A percentile compares a stretch with the other conserved stretches of the same genome.
Evolutionary conservation across 2,888 invertebrate species (phyloP).

Genomic region (Cephus sareptanus): DNA sequence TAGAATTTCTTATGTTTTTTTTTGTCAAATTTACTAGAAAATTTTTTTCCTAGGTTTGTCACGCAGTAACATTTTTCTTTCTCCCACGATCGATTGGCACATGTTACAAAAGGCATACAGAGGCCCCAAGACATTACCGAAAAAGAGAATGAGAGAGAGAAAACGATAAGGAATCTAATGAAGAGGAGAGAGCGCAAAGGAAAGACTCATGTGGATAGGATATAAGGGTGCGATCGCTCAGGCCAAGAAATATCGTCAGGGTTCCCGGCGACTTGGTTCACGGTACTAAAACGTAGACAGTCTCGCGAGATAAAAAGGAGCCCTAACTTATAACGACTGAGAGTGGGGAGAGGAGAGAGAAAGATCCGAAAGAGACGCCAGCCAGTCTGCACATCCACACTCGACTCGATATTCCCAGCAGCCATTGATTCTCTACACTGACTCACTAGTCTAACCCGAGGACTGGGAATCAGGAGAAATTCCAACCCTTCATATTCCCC

Average conservation of each 20-base stretch:
- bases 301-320: background rate
- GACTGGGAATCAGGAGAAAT: background rate
- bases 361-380: slow-evolving; percentile 34
- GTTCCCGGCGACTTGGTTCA: background rate
- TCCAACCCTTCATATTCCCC: background rate
- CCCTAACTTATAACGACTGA: background rate
- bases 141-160: background rate
- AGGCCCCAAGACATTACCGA: background rate
- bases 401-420: background rate
- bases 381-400: slow-evolving; percentile 33
- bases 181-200: slow-evolving; percentile 7
- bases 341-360: background rate
- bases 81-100: background rate
- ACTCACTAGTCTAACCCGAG: background rate
- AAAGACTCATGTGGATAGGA: background rate
- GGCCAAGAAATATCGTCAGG: background rate
- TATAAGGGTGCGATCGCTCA: background rate
- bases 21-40: background rate
- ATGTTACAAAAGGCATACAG: background rate
- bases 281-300: background rate
- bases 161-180: slow-evolving; percentile 1
- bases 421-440: slow-evolving; percentile 25
- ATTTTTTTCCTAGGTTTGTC: background rate
- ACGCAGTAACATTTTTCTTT: background rate
- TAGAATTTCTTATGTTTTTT: background rate